Evolutionary conservation across 2,797 vertebrate genomes (phyloP).

Genomic region (Pygocentrus nattereri): DNA sequence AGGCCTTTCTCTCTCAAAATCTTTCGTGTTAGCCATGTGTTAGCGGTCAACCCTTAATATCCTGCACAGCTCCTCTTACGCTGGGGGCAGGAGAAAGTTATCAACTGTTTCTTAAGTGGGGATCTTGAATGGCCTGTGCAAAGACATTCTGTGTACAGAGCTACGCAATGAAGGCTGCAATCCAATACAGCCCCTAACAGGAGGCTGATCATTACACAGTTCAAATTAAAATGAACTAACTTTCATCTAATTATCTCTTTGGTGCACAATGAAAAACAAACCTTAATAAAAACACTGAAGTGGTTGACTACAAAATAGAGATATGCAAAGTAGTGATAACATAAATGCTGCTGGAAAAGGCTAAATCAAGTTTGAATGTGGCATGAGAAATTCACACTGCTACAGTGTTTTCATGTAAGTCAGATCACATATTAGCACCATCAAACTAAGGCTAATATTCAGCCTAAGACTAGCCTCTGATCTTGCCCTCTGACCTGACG

Average conservation of each 20-base stretch:
- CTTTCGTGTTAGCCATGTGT: constrained; percentile 44
- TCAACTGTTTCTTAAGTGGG: too few species aligned
- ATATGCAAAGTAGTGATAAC: background rate
- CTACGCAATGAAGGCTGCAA: constrained; percentile 42
- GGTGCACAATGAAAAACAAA: too few species aligned
- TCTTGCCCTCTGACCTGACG: constrained; percentile 34
- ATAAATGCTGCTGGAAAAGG: too few species aligned
- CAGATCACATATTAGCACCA: constrained; percentile 32
- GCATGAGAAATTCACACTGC: background rate
- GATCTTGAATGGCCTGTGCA: too few species aligned
- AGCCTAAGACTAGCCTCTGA: constrained; percentile 14
- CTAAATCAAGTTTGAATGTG: too few species aligned
- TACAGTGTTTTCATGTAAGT: background rate
- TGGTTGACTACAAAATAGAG: too few species aligned
- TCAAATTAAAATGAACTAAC: too few species aligned
- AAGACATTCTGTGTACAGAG: background rate
- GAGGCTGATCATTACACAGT: background rate
- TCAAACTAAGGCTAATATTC: background rate
- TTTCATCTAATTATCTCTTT: too few species aligned
- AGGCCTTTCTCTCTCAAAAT: constrained; percentile 34
- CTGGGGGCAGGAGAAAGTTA: too few species aligned
- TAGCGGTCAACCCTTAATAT: constrained; percentile 52
- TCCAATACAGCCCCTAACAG: background rate
- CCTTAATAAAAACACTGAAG: background rate
- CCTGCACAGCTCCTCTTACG: background rate